These are phyloP conservation scores for Phengaris alcon DNA, from an alignment of 2,888 invertebrate genomes.

Conservation along the genomic window DNA sequence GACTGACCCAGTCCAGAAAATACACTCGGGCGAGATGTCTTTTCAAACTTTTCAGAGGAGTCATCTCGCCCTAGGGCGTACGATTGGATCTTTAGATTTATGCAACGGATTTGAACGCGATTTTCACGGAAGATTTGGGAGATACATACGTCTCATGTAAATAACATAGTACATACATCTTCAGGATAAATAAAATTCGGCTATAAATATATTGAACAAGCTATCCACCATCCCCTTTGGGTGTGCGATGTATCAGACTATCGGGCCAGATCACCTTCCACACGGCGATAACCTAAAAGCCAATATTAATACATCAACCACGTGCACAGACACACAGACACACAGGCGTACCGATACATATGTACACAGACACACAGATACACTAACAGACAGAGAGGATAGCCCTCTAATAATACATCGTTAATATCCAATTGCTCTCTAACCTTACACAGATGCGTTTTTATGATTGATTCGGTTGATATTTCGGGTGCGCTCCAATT, in stretches of 20 bases:
- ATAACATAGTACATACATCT: too few species aligned
- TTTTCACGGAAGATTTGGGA: too few species aligned
- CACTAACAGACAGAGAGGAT: slow-evolving; percentile 3
- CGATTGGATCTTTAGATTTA: too few species aligned
- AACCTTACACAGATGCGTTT: slow-evolving; percentile 15
- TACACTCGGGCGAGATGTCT: too few species aligned
- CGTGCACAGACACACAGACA: slow-evolving; percentile 15
- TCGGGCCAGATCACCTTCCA: slow-evolving; percentile 78
- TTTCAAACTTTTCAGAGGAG: too few species aligned
- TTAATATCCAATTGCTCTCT: slow-evolving; percentile 10
- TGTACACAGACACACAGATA: slow-evolving; percentile 3
- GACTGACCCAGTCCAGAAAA: too few species aligned
- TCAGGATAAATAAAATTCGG: too few species aligned
- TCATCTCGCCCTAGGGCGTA: too few species aligned
- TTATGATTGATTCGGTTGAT: not conserved
- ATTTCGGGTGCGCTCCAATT: not conserved
- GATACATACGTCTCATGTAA: too few species aligned
- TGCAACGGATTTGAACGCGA: too few species aligned
- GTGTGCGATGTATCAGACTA: slow-evolving; percentile 65
- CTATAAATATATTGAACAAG: not conserved
- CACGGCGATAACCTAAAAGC: slow-evolving; percentile 76
- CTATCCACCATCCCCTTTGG: slow-evolving; percentile 32
- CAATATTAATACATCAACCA: slow-evolving; percentile 74
- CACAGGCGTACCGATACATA: not conserved
- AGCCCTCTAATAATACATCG: slow-evolving; percentile 20